Evolutionary conservation across 1,140 invertebrate species (phyloP).

Genomic region (Plectrocnemia conspersa): DNA sequence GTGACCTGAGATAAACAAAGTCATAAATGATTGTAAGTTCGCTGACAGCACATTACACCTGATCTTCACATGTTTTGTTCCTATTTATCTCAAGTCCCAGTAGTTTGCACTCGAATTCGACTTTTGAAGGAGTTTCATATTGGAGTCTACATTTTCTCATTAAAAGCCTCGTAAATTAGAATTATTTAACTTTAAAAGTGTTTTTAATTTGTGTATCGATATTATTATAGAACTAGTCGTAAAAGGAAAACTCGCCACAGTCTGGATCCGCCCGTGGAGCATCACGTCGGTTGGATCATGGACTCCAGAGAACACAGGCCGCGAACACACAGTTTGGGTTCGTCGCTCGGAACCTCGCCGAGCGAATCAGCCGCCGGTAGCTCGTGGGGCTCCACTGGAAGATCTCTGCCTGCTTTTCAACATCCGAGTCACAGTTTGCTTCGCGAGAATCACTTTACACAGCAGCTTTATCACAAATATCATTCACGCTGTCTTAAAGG

Average conservation of each 20-base stretch:
- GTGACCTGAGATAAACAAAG: too few species aligned
- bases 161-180: too few species aligned
- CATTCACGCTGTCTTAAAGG: conserved; percentile 89
- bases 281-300: conserved; percentile 97
- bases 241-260: conserved; percentile 91
- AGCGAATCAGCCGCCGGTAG: conserved; percentile 70
- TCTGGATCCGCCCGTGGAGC: conserved; percentile 87
- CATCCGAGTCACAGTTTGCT: conserved; percentile 93
- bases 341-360: conserved; percentile 62
- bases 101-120: too few species aligned
- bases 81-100: too few species aligned
- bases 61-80: too few species aligned
- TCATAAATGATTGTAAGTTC: too few species aligned
- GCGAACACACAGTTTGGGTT: conserved; percentile 66
- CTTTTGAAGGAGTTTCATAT: too few species aligned
- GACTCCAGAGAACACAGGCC: conserved; percentile 79
- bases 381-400: conserved; percentile 70
- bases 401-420: conserved; percentile 85
- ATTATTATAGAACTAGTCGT: conserved; percentile 48
- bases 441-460: conserved; percentile 97
- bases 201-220: not conserved
- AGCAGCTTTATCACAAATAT: conserved; percentile 95
- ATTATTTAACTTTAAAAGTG: not conserved
- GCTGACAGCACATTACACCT: too few species aligned
- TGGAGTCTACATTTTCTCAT: too few species aligned